Evolutionary conservation across 2,113 vertebrate species (phyloP).

Genomic region (Halcyon malimbica): DNA sequence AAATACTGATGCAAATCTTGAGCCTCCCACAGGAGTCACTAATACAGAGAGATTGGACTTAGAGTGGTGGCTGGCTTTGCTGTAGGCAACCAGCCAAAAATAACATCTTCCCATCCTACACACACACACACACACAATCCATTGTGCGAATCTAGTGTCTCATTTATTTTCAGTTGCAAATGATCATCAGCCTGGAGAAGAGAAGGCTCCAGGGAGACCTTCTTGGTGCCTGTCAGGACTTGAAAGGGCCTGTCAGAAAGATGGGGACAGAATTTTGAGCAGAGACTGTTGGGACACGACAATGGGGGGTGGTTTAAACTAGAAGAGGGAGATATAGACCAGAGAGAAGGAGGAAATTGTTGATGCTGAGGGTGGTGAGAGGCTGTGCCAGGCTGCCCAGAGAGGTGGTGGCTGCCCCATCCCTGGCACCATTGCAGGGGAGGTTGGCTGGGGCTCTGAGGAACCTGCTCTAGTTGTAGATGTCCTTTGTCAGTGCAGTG

Average conservation of each 20-base stretch:
- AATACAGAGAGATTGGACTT: not conserved
- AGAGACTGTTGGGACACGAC: not conserved
- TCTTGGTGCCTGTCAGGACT: not conserved
- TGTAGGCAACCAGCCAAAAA: constrained; percentile 6
- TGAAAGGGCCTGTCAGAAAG: not conserved
- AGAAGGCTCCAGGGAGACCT: not conserved
- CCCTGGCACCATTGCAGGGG: too few species aligned
- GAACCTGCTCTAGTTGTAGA: not conserved
- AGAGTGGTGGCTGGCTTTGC: not conserved
- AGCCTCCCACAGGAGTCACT: not conserved
- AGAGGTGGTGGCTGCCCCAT: not conserved
- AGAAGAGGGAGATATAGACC: not conserved
- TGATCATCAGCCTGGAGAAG: not conserved
- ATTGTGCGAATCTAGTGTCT: not conserved
- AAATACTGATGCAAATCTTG: not conserved
- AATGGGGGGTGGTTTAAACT: not conserved
- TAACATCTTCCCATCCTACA: not conserved
- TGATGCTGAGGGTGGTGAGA: not conserved
- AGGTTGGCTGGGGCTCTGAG: too few species aligned
- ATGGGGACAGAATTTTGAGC: not conserved
- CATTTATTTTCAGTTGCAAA: not conserved
- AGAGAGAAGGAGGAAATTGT: not conserved
- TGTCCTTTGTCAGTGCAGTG: not conserved
- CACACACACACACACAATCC: not conserved
- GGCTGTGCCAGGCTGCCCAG: too few species aligned